phyloP scores from a whole-genome alignment of 2,113 vertebrate genomes.

The Equus quagga region DNA sequence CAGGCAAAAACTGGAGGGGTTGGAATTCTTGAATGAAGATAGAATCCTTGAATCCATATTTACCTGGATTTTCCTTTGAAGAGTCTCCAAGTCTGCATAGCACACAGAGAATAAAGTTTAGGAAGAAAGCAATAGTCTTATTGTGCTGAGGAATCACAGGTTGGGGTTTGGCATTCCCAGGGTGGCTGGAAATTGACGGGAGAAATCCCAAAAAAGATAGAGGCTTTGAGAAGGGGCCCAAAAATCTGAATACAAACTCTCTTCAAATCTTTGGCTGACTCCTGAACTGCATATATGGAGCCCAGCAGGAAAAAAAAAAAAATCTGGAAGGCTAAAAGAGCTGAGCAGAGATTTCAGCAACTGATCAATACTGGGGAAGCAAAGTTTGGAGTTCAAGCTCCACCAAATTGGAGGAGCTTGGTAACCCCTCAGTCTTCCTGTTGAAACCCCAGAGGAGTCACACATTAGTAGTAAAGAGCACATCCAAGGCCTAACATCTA shows the following conservation, averaged over 20 bases:
- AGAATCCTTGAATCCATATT: background rate
- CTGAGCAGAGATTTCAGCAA: background rate
- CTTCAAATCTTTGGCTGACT: background rate
- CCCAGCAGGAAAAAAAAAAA: background rate
- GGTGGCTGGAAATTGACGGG: background rate
- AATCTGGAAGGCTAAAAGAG: background rate
- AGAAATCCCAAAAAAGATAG: background rate
- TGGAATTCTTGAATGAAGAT: background rate
- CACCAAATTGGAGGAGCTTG: background rate
- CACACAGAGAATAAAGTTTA: background rate
- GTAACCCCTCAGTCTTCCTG: background rate
- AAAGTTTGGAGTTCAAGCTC: background rate
- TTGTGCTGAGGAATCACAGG: background rate
- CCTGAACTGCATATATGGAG: background rate
- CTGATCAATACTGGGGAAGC: background rate
- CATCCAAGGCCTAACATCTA: background rate
- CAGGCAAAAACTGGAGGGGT: background rate
- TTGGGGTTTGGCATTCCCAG: background rate
- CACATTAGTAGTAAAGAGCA: background rate
- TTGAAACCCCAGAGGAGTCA: background rate
- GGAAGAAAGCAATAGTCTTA: background rate
- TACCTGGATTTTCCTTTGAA: background rate
- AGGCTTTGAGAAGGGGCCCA: background rate
- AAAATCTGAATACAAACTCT: background rate
- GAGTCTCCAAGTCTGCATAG: background rate